Conservation (phyloP, 1,140 invertebrate genomes). For the Potamilus streckersoni region DNA sequence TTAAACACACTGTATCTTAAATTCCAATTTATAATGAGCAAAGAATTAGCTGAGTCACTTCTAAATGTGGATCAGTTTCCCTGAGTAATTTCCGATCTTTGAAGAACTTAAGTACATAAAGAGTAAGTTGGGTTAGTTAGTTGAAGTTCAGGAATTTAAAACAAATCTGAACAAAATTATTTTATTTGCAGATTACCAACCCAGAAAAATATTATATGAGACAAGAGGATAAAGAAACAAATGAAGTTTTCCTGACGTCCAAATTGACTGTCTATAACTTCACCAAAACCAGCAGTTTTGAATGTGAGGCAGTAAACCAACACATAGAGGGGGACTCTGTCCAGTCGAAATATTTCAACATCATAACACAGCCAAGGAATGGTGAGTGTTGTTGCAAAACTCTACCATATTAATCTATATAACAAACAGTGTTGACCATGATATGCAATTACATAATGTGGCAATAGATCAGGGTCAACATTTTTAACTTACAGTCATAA, state of each 20-base stretch:
- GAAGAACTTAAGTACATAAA: neutral
- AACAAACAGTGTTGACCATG: no score
- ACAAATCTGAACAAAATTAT: neutral
- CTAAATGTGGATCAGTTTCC: neutral
- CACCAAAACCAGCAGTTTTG: constrained; percentile 31
- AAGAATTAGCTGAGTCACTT: neutral
- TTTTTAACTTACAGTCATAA: no score
- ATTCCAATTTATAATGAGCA: neutral
- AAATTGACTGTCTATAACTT: constrained; percentile 14
- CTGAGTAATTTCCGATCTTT: neutral
- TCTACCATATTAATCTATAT: no score
- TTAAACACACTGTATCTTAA: neutral
- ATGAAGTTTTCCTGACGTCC: constrained; percentile 2
- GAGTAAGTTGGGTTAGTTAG: neutral
- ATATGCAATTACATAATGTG: no score
- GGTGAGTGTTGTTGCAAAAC: constrained; percentile 16
- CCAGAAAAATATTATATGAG: constrained; percentile 5
- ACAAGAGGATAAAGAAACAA: constrained; percentile 7
- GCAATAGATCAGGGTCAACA: no score
- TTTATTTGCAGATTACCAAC: constrained; percentile 22
- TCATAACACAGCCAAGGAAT: constrained; percentile 20
- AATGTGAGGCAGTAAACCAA: constrained; percentile 39
- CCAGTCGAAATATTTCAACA: constrained; percentile 18
- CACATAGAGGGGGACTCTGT: constrained; percentile 25
- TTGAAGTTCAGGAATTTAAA: neutral